Conservation (phyloP, 2,797 vertebrate species). For the Lagocephalus sceleratus region DNA sequence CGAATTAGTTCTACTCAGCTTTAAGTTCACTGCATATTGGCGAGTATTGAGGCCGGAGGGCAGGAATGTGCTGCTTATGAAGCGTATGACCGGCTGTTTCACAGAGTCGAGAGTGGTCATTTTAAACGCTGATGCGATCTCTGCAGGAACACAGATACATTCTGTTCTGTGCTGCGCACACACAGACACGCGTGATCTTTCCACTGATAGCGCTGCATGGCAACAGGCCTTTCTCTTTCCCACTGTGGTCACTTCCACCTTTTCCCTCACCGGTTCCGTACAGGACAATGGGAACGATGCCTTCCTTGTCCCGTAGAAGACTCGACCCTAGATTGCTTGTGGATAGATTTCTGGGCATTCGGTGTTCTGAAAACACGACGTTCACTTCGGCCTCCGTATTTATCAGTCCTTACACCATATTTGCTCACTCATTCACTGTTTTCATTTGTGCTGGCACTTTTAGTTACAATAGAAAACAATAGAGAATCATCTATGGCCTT, state of each 20-base stretch:
- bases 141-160: conserved; percentile 50
- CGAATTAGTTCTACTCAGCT: conserved; percentile 2
- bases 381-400: too few species aligned
- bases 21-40: conserved; percentile 23
- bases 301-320: conserved; percentile 44
- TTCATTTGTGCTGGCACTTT: conserved; percentile 10
- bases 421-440: conserved; percentile 11
- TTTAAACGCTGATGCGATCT: conserved; percentile 48
- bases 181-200: conserved; percentile 6
- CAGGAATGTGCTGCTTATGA: conserved; percentile 67
- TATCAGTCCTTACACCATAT: conserved; percentile 9
- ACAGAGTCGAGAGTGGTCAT: conserved; percentile 55
- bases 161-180: conserved; percentile 20
- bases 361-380: too few species aligned
- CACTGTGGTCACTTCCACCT: conserved; percentile 53
- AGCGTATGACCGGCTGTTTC: conserved; percentile 62
- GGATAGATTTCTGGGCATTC: too few species aligned
- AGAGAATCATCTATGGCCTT: conserved; percentile 24
- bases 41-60: conserved; percentile 49
- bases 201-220: conserved; percentile 9
- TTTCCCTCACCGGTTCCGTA: conserved; percentile 60
- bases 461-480: conserved; percentile 33
- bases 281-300: conserved; percentile 48
- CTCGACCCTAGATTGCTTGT: conserved; percentile 20
- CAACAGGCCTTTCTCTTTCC: conserved; percentile 44